Base-by-base conservation (phyloP, 1,140 invertebrate genomes). In the Pachyrhynchus sulphureomaculatus region DNA sequence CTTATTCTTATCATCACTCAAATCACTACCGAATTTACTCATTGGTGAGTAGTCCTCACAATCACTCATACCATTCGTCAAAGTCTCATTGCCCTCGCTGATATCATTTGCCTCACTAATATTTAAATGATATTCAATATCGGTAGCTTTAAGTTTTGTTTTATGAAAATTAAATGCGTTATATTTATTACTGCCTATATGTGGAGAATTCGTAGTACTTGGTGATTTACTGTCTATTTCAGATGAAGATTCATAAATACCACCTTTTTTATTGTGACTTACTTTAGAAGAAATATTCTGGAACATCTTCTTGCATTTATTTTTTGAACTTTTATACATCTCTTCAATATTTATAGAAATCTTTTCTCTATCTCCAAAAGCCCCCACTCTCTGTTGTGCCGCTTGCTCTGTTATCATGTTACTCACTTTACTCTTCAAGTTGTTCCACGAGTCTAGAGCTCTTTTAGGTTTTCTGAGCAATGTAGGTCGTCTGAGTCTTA, bases 291-390 rank as follows among this genome's bases (percentile, higher is more conserved):
- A 29, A n/a, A 72, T 74, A 13, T 61, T 71, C 37, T 68, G 68
- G n/a, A 75, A 63, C 17, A 75, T 66, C 33, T 68, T 71, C 56
- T 70, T 74, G 56, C 73, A 75, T 45, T 72, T 75, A 20, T 59
- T 65, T 49, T 73, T 75, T 1, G 75, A 75, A 18, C 44, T 66
- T 64, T 74, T 74, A 44, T 73, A 74, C 57, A 76, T 68, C 60
- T 68, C 72, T 51, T 75, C 73, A 1, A 76, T 39, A 23, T 75
- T 72, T 3, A 71, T 64, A 6, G 49, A 54, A 12, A 71, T 36
- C 56, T 68, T 71, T n/a, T 73, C 70, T 26, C 62, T 65, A 32
- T 71, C 68, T 18, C 29, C 58, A 48, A 72, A 73, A 2, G 74
- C 71, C 2, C 72, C 74, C 1, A 75, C 72, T 36, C 69, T 62